Base-by-base conservation (phyloP, 35 echinoderm and acorn worm genomes). In the Ophiothrix spiculata region DNA sequence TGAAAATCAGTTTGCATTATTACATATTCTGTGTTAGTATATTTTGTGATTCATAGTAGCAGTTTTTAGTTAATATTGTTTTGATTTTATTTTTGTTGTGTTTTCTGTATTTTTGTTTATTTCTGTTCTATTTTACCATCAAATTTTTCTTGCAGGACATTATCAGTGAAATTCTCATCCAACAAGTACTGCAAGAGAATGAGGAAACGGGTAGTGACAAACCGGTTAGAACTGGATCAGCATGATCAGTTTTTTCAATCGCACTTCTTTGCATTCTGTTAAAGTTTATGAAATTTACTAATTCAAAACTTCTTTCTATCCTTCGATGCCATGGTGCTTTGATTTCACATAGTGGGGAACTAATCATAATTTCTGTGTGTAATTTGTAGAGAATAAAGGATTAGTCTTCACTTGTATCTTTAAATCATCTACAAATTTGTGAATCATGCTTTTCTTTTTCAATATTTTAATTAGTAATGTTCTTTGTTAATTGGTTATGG, bases 81-180 rank as follows among this genome's bases (percentile, higher is more conserved):
- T 49, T 6, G 6, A 10, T 49, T 49, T 49, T 6, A 10, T 6
- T 10, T 49, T 49, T 6, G 6, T 49, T 49, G 19, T 49, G 6
- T 49, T 49, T 49, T 49, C 19, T 49, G 42, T 49, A 10, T 49
- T 49, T 49, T 6, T 49, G 42, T 10, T 49, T 49, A 19, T 49
- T 49, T 49, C 6, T 49, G 6, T 49, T 49, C 6, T 49, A 49
- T 10, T 49, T 6, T 6, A 49, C 42, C 42, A 80, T 39, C 34
- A 32, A 25, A 28, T 31, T 45, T 82, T 15, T 38, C 37, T 83
- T 69, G 23, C 82, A 94, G 92, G 81, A 90, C 31, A 37, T 79
- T 31, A 94, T 94, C 45, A 90, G 75, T 56, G 76, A 89, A 56
- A 86, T 94, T 25, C 81, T 94, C 40, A 60, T 76, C 4, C 37